phyloP scores from a whole-genome alignment of 2,113 vertebrate species.

The Parus major region DNA sequence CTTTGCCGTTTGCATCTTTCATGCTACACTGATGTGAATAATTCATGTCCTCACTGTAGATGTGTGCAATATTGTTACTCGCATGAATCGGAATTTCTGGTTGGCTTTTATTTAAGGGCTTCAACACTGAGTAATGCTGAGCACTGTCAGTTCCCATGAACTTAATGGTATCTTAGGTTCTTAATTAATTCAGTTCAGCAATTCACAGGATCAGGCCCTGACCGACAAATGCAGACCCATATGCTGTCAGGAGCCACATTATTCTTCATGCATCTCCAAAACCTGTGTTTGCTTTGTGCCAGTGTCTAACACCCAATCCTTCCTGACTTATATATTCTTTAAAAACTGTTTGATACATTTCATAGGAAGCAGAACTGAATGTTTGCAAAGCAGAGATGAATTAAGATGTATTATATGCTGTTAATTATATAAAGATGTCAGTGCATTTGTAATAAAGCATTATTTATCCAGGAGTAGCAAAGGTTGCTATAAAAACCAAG shows the following conservation, averaged over 20 bases:
- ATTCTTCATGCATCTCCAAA: neutral
- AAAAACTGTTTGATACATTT: neutral
- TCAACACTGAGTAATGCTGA: neutral
- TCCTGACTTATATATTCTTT: neutral
- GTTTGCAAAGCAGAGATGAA: neutral
- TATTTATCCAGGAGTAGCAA: neutral
- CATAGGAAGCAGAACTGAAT: neutral
- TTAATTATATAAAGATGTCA: neutral
- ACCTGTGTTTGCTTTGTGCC: neutral
- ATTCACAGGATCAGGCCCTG: neutral
- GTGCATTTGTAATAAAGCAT: neutral
- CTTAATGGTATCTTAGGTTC: neutral
- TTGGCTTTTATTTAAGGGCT: neutral
- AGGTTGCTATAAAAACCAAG: neutral
- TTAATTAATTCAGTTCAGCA: neutral
- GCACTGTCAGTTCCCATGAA: neutral
- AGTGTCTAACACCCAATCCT: neutral
- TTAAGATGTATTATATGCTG: neutral
- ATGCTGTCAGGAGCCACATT: neutral
- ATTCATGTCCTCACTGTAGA: neutral
- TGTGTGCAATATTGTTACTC: neutral
- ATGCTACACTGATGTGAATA: neutral
- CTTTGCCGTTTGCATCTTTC: neutral
- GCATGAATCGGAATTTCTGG: neutral
- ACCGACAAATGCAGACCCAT: rapidly evolving